Evolutionary conservation across 1,140 invertebrate genomes (phyloP).

Genomic region (Rhagoletis zephyria): DNA sequence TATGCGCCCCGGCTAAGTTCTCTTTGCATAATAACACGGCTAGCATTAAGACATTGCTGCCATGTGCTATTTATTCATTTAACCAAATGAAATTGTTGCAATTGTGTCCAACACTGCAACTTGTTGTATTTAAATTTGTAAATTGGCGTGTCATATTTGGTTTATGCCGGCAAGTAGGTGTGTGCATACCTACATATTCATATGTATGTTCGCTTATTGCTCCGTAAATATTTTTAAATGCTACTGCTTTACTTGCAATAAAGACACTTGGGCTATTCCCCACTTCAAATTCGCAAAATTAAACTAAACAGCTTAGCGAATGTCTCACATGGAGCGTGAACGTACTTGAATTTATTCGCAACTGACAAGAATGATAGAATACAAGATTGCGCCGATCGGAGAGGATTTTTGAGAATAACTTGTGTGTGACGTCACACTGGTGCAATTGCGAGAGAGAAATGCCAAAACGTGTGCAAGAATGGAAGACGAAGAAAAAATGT

Average conservation of each 20-base stretch:
- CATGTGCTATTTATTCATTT: background rate
- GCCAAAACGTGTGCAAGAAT: no score
- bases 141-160: background rate
- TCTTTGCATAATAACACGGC: background rate
- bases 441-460: no score
- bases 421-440: no score
- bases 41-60: background rate
- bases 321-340: background rate
- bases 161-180: background rate
- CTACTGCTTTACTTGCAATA: background rate
- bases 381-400: no score
- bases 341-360: background rate
- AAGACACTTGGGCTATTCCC: background rate
- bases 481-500: no score
- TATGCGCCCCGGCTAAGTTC: background rate
- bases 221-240: background rate
- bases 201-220: background rate
- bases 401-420: no score
- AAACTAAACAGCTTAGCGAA: background rate
- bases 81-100: background rate
- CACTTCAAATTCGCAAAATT: slow-evolving; percentile 8
- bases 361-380: no score
- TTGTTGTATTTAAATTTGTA: slow-evolving; percentile 7
- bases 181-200: background rate
- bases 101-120: slow-evolving; percentile 1